These are phyloP conservation scores for Lampris megalopsis DNA, from an alignment of 2,113 vertebrate genomes.

Conservation along the genomic window DNA sequence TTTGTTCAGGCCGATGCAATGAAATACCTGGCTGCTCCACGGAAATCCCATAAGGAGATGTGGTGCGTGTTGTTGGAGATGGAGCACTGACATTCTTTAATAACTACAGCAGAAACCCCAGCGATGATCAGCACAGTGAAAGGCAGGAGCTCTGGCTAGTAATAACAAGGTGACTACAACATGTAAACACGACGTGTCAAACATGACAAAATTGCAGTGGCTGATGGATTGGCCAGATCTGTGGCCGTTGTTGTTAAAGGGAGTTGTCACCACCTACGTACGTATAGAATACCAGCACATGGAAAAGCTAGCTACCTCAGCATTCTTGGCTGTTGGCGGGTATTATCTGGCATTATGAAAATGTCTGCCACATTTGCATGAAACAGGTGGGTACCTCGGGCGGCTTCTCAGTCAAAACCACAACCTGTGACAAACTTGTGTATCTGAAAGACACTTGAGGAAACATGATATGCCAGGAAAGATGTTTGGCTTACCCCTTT, in stretches of 20 bases:
- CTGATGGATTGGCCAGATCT: conserved; percentile 41
- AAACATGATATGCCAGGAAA: conserved; percentile 61
- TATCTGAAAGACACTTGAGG: conserved; percentile 58
- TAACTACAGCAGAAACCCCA: conserved; percentile 19
- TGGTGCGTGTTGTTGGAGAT: conserved; percentile 23
- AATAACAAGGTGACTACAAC: conserved; percentile 39
- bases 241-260: conserved; percentile 26
- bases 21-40: neutral
- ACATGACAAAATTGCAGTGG: conserved; percentile 9
- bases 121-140: conserved; percentile 25
- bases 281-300: conserved; percentile 3
- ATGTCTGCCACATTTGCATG: conserved; percentile 40
- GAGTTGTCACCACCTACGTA: conserved; percentile 1
- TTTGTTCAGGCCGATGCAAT: neutral
- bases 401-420: conserved; percentile 24
- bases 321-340: conserved; percentile 35
- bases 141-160: conserved; percentile 23
- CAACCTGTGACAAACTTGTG: conserved; percentile 31
- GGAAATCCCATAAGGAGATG: conserved; percentile 9
- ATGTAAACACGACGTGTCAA: conserved; percentile 37
- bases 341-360: conserved; percentile 43
- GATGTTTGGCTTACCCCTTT: conserved; percentile 64
- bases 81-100: conserved; percentile 22
- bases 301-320: conserved; percentile 30
- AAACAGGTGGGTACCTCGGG: conserved; percentile 48